Base-by-base conservation (phyloP, 2,113 vertebrate species). In the Uria lomvia region DNA sequence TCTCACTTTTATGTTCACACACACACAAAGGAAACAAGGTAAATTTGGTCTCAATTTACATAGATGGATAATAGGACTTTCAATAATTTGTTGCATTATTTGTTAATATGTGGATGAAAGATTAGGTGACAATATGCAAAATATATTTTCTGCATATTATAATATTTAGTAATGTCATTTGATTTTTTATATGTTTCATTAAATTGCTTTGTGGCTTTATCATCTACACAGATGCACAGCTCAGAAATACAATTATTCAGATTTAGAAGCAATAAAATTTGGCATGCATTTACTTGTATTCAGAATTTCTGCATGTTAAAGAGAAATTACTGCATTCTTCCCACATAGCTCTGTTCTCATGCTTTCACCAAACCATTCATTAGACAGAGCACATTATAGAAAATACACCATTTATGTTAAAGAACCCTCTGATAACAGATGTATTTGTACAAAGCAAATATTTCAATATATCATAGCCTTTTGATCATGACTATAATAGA, bases 121-220 rank as follows among this genome's bases (percentile, higher is more conserved):
- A 98, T 98, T 97, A 97, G 97, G 97, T 98, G 98, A 98, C 98
- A 98, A 98, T 98, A 98, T 97, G 98, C 98, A 98, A 98, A 98
- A 98, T 98, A 98, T 98, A 98, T 98, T 98, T 98, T 98, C 96
- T 98, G 97, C 98, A 96, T 98, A 98, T 98, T 98, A 98, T 98
- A 98, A 98, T 98, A 98, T 98, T 98, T 98, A 98, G 98, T 98
- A 98, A 98, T 98, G 98, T 98, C 97, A 97, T 98, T 98, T 97
- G 97, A 98, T 98, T 98, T 98, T 98, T 98, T 98, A 98, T 98
- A 98, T 98, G 98, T 98, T 98, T 98, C 98, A 98, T 98, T 98
- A 98, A 98, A 98, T 98, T 98, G 98, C 98, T 98, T 98, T 98
- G 98, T 98, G 97, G 97, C 97, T 98, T 98, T 98, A 98, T 98